phyloP scores from a whole-genome alignment of 2,113 vertebrate species.

The Lepisosteus oculatus region DNA sequence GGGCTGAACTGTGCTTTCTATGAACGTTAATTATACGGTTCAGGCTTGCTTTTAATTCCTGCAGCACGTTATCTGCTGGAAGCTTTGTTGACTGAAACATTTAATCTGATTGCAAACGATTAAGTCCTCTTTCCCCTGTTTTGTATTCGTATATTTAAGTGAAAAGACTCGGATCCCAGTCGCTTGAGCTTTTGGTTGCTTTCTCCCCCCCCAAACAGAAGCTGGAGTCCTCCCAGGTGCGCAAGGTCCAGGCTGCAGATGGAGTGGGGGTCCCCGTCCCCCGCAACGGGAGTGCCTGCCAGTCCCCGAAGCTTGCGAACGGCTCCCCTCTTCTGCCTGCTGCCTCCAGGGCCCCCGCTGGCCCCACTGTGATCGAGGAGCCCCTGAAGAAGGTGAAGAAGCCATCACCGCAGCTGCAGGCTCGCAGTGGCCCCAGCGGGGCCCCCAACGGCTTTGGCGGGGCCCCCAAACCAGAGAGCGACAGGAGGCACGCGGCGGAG shows the following conservation, averaged over 20 bases:
- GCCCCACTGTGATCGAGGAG: slow-evolving; percentile 56
- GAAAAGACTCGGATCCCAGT: too few relatives aligned
- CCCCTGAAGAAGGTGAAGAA: slow-evolving; percentile 75
- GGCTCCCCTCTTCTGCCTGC: slow-evolving; percentile 50
- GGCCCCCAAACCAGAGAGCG: slow-evolving; percentile 30
- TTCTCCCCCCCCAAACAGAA: slow-evolving; percentile 46
- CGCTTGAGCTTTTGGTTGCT: too few relatives aligned
- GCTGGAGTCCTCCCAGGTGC: slow-evolving; percentile 59
- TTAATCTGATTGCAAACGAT: too few relatives aligned
- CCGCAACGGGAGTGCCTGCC: slow-evolving; percentile 44
- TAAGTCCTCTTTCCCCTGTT: too few relatives aligned
- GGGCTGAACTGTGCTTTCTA: too few relatives aligned
- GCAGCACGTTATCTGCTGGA: too few relatives aligned
- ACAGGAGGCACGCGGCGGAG: slow-evolving; percentile 55
- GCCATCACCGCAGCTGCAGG: slow-evolving; percentile 44
- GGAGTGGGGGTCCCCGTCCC: slow-evolving; percentile 69
- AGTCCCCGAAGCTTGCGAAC: slow-evolving; percentile 53
- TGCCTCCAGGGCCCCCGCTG: slow-evolving; percentile 32
- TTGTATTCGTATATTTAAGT: too few relatives aligned
- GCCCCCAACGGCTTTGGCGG: slow-evolving; percentile 40
- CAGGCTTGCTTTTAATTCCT: too few relatives aligned
- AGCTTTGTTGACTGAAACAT: too few relatives aligned
- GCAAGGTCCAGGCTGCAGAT: slow-evolving; percentile 63
- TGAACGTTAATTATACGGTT: too few relatives aligned
- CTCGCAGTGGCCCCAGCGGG: slow-evolving; percentile 22